These are phyloP conservation scores for Leptopilina syphax DNA, from an alignment of 2,888 invertebrate genomes.

Conservation along the genomic window DNA sequence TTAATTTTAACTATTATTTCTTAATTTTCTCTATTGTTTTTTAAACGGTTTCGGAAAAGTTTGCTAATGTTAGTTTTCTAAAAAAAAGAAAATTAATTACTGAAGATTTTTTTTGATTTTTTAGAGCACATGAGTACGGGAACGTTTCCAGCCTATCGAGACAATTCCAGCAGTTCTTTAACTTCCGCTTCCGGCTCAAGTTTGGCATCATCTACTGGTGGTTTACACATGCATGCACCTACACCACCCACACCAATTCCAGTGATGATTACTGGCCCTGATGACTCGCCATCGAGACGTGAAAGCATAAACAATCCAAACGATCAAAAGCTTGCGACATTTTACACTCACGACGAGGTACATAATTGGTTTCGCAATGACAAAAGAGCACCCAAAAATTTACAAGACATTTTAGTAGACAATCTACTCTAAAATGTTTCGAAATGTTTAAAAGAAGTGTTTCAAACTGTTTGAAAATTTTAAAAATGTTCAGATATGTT, in stretches of 20 bases:
- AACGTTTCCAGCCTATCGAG: slow-evolving; percentile 76
- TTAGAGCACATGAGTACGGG: slow-evolving; percentile 75
- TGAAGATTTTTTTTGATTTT: neutral
- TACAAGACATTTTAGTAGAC: neutral
- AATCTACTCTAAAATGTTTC: too few relatives aligned
- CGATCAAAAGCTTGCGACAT: slow-evolving; percentile 64
- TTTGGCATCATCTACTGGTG: slow-evolving; percentile 69
- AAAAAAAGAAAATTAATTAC: neutral
- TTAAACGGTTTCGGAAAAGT: neutral
- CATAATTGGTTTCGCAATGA: slow-evolving; percentile 3
- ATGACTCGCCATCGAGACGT: slow-evolving; percentile 65
- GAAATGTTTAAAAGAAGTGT: too few relatives aligned
- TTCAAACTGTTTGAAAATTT: too few relatives aligned
- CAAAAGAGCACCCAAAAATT: neutral
- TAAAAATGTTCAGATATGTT: too few relatives aligned
- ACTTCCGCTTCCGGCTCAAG: slow-evolving; percentile 80
- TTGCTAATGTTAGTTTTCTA: neutral
- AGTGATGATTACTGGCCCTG: slow-evolving; percentile 76
- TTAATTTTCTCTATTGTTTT: neutral
- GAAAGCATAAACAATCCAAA: slow-evolving; percentile 62
- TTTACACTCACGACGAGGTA: slow-evolving; percentile 69
- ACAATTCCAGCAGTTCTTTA: slow-evolving; percentile 82
- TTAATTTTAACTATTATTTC: too few relatives aligned
- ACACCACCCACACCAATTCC: slow-evolving; percentile 78
- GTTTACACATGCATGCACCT: slow-evolving; percentile 77